Evolutionary conservation across 2,113 vertebrate species (phyloP), one percentile per base, ranked within the genome.

Genomic region (Mesitornis unicolor): DNA sequence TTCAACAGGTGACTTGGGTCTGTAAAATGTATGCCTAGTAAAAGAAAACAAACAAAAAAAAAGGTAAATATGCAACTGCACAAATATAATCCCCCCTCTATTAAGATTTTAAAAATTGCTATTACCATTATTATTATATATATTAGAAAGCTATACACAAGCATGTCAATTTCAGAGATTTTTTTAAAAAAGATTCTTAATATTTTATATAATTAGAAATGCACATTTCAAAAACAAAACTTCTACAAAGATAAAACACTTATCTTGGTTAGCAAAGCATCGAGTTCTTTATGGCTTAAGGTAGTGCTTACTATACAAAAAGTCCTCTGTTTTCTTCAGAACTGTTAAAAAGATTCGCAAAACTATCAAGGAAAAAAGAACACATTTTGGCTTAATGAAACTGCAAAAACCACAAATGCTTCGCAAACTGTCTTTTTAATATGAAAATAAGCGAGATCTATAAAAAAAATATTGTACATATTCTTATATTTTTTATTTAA

Each of bases 361-460:
- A 99, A 99, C 99, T 99, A 99, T 99, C 98, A 99, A 97, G 96
- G 96, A 89, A 87, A 96, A 98, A 99, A 98, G 99, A 99, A 99
- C 99, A 99, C 98, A 99, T 99, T 99, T 99, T 99, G 99, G 99
- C 99, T 99, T 99, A 98, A 99, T 98, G 98, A 99, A 99, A 99
- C 99, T 99, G 99, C 99, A 99, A 99, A 99, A 99, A 99, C 99
- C 99, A 99, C 99, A 99, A 99, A 99, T 99, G 99, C 99, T 99
- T 99, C 99, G 99, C 99, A 99, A 99, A 99, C 98, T 99, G 99
- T 99, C 98, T 99, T 99, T 98, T 99, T 99, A 98, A 98, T 98
- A 99, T 99, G 99, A 99, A 99, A 99, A 99, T 99, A 99, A 99
- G 99, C 99, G n/a, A n/a, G n/a, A n/a, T n/a, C n/a, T n/a, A n/a